Evolutionary conservation across 23 tunicate genomes (phyloP), one percentile per base, ranked within the genome.

Genomic region (Phallusia fumigata): DNA sequence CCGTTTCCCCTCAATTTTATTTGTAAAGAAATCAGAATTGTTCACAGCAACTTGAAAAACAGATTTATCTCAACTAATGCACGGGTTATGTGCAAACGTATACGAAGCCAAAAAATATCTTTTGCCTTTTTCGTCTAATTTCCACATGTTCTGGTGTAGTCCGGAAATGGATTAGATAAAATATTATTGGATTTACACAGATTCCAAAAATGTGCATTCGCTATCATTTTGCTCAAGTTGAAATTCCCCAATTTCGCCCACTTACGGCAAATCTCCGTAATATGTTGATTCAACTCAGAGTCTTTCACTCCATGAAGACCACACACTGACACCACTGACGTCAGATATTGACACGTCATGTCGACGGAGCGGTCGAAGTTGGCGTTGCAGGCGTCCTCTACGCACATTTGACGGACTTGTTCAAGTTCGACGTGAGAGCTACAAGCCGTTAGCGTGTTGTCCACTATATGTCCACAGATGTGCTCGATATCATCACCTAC

Each of bases 311-410:
- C 83, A 30, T 22, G 32, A 26, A 40, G 28, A 13, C 32, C 30
- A 36, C 83, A 79, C 36, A 79, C 36, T 30, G 73, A 3, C 3
- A 79, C 30, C 52, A 53, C 83, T 0, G 83, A 79, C 52, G 15
- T 79, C 19, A 53, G 65, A 28, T 30, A 79, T 31, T 13, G 53
- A 31, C 83, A 79, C 21, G 52, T 52, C 73, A 32, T 21, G 19
- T 52, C 58, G 73, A 26, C 18, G 40, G 28, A 28, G 15, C 3
- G 22, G 8, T 52, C 73, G 35, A 21, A 53, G 64, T 77, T 36
- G 73, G 65, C 52, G 36, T 79, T 79, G 73, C 83, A 79, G 52
- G 83, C 73, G 21, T 79, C 83, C 72, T 52, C 73, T 0, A 79
- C 36, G 31, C 83, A 79, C 73, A 28, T 31, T 15, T 33, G 52